Base-by-base conservation (phyloP, 2,113 vertebrate genomes). In the Trichomycterus rosablanca region DNA sequence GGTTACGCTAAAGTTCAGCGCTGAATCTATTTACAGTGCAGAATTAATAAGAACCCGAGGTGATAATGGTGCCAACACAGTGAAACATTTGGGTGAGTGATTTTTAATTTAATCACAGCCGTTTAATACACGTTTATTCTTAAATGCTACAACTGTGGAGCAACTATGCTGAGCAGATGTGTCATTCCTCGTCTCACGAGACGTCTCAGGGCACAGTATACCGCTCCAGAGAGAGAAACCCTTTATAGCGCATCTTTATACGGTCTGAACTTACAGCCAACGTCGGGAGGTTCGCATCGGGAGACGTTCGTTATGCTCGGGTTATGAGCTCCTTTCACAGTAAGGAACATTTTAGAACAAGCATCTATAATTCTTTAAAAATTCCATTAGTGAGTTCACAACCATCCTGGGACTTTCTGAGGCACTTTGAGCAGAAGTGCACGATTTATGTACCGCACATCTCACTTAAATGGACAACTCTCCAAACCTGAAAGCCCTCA, bases 31-130 rank as follows among this genome's bases (percentile, higher is more conserved):
- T 81, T 78, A 72, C 74, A 72, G 74, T 71, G 65, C 40, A 66
- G 62, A 76, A 78, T 78, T 79, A 81, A 79, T 76, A 81, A 80
- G 74, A 74, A 71, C 73, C 69, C 40, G 78, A 77, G 77, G 80
- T 76, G 75, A 72, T 73, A 53, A 43, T 49, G 35, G 67, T 69
- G 72, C 61, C 46, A 55, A 63, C 73, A 56, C 73, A 62, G 67
- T 76, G 59, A 63, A 79, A 79, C 63, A 78, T 73, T 76, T 68
- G 67, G 57, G 66, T 66, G 76, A 77, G 69, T 58, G 74, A 78
- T 77, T 76, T 74, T 76, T 75, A 74, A 66, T 79, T 83, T 75
- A 80, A 80, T 81, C 67, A 72, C 62, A 52, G 28, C 44, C 56
- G 44, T 77, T 76, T 64, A 77, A 66, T 63, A 67, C 52, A 64